Conservation (phyloP, 2,113 vertebrate species). For the Crotalus helleri region DNA sequence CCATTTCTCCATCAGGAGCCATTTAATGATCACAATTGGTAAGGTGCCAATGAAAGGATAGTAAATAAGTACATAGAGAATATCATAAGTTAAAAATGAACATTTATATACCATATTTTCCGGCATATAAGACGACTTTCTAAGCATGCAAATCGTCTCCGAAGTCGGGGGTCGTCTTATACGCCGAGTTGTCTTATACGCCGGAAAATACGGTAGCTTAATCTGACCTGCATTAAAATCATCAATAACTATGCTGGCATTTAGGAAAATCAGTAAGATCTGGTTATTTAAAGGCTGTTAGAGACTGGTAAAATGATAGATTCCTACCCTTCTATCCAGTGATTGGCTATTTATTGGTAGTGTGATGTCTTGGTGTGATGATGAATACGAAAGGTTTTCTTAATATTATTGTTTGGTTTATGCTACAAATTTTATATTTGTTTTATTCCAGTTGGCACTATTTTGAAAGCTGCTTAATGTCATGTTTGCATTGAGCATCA, state of each 20-base stretch:
- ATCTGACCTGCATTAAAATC: background rate
- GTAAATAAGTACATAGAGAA: background rate
- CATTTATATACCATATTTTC: background rate
- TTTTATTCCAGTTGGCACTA: background rate
- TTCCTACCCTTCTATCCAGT: background rate
- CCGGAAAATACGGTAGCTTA: background rate
- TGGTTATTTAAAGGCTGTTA: background rate
- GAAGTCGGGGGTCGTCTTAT: too few relatives aligned
- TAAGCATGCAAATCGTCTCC: too few relatives aligned
- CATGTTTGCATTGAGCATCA: background rate
- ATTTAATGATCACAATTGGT: background rate
- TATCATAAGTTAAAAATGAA: background rate
- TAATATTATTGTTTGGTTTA: background rate
- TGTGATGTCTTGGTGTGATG: background rate
- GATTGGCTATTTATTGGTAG: background rate
- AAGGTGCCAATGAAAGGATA: background rate
- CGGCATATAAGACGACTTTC: too few relatives aligned
- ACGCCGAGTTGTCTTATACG: too few relatives aligned
- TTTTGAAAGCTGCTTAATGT: background rate
- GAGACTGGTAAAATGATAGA: background rate
- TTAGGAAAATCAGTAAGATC: background rate
- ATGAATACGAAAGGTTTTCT: background rate
- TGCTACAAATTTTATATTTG: background rate
- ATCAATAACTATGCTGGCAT: background rate
- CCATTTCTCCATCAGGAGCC: background rate